These are phyloP conservation scores for Ophioderma brevispina DNA, from an alignment of 35 echinoderm and acorn worm genomes.

Conservation along the genomic window DNA sequence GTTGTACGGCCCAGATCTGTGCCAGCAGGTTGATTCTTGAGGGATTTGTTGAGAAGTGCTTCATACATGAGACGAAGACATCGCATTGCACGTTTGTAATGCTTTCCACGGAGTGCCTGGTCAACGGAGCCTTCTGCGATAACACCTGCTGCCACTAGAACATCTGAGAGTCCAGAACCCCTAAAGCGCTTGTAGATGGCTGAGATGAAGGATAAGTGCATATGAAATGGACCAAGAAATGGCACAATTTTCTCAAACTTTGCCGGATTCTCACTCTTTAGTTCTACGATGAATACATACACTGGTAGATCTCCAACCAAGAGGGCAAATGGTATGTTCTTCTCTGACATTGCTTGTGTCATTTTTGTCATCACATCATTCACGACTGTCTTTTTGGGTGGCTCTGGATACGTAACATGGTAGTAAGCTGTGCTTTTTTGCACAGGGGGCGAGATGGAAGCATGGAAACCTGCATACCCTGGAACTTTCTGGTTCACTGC, in stretches of 20 bases:
- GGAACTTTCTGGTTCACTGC: too few relatives aligned
- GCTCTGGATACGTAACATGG: neutral
- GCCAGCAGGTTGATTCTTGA: neutral
- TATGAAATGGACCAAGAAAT: slow-evolving; percentile 63
- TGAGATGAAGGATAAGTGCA: slow-evolving; percentile 69
- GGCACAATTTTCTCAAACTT: slow-evolving; percentile 43
- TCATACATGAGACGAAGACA: slow-evolving; percentile 17
- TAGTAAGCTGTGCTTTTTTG: neutral
- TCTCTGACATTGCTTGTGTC: neutral
- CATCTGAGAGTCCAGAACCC: slow-evolving; percentile 18
- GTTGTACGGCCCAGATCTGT: neutral
- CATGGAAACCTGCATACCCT: neutral
- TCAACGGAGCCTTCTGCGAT: slow-evolving; percentile 17
- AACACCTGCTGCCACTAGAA: slow-evolving; percentile 43
- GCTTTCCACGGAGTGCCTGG: slow-evolving; percentile 32
- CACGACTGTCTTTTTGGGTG: neutral
- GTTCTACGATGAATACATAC: neutral
- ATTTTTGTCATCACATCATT: slow-evolving; percentile 27
- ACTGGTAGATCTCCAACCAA: slow-evolving; percentile 12
- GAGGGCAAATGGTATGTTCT: slow-evolving; percentile 2
- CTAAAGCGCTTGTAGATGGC: slow-evolving; percentile 53
- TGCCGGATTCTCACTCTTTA: slow-evolving; percentile 17
- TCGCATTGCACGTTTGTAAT: slow-evolving; percentile 8
- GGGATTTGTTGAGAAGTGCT: neutral
- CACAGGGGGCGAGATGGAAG: neutral